These are phyloP conservation scores for Sminthurides aquaticus DNA, from an alignment of 2,888 invertebrate species.

Conservation along the genomic window DNA sequence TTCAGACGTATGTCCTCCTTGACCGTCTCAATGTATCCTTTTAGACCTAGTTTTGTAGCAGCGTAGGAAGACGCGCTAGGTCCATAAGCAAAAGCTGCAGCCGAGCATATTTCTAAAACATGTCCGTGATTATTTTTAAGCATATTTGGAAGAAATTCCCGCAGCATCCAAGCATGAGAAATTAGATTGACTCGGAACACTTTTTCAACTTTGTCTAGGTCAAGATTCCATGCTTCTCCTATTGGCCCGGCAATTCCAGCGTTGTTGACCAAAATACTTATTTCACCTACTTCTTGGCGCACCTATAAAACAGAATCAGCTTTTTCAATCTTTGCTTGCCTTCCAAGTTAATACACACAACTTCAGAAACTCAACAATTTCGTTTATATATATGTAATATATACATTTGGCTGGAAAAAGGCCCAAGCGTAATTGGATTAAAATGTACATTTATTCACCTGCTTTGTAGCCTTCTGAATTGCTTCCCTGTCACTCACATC, in stretches of 20 bases:
- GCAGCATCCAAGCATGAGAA: background rate
- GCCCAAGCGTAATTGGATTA: no score
- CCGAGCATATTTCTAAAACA: background rate
- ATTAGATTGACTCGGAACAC: background rate
- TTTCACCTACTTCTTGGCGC: constrained; percentile 44
- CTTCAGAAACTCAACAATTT: no score
- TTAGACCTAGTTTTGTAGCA: background rate
- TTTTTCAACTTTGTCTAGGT: background rate
- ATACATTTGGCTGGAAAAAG: no score
- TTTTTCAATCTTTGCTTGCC: no score
- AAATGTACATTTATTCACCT: no score
- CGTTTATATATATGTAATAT: no score
- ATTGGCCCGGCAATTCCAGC: constrained; percentile 3
- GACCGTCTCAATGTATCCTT: no score
- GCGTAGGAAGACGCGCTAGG: background rate
- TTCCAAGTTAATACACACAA: no score
- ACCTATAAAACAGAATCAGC: no score
- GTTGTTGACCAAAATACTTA: constrained; percentile 6
- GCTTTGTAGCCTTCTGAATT: background rate
- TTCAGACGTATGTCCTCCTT: no score
- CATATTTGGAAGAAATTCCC: background rate
- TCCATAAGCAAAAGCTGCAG: background rate
- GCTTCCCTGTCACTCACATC: background rate
- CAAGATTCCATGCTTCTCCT: constrained; percentile 1
- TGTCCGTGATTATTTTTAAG: constrained; percentile 7